phyloP scores from a whole-genome alignment of 37 sponge, comb jelly and placozoan species.

The Theonella swinhoei region DNA sequence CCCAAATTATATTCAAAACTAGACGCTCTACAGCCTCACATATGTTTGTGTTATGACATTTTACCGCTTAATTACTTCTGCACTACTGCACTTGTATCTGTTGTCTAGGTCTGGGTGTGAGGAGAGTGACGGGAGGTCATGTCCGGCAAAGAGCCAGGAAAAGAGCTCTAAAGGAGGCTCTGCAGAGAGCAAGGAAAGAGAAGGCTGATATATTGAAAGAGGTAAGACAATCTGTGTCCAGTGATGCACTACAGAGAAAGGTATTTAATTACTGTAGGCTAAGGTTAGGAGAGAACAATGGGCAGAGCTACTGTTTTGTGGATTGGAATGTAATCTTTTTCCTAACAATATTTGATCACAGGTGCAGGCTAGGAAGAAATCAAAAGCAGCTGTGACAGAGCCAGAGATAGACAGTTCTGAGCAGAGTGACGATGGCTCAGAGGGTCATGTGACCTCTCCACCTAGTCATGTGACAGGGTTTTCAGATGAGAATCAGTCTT shows the following conservation, averaged over 20 bases:
- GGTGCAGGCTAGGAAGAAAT: too few species aligned
- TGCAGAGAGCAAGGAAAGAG: neutral
- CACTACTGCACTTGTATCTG: too few species aligned
- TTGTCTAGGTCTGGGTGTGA: neutral
- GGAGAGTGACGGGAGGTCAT: constrained; percentile 20
- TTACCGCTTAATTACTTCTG: too few species aligned
- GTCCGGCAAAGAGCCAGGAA: constrained; percentile 35
- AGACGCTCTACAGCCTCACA: too few species aligned
- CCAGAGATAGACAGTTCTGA: constrained; percentile 4
- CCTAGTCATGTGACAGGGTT: neutral
- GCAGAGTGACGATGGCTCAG: constrained; percentile 11
- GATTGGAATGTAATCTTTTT: too few species aligned
- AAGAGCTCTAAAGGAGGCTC: constrained; percentile 18
- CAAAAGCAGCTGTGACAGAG: constrained; percentile 2
- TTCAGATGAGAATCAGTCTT: constrained; percentile 11
- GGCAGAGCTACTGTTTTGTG: too few species aligned
- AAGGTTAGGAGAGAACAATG: constrained; percentile 1
- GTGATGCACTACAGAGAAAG: too few species aligned
- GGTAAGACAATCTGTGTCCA: too few species aligned
- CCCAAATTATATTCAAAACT: neutral
- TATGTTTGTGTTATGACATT: too few species aligned
- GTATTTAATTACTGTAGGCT: neutral
- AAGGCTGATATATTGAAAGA: neutral
- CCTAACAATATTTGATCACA: too few species aligned
- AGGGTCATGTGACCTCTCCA: too few species aligned